Base-by-base conservation (phyloP, 1,140 invertebrate genomes). In the Halictus rubicundus region DNA sequence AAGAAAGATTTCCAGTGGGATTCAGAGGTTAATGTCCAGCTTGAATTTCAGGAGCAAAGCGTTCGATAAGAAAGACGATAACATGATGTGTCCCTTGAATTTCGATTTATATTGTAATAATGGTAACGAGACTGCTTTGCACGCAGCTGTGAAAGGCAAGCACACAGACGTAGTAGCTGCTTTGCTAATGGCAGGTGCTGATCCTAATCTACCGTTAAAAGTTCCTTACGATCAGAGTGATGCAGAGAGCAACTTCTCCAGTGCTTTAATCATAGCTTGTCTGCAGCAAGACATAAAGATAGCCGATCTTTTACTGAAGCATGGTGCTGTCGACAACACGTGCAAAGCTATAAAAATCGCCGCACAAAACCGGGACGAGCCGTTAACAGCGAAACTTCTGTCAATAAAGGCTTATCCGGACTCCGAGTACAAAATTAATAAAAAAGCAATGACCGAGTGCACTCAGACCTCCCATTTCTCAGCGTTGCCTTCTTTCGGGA, bases 311-410 rank as follows among this genome's bases (percentile, higher is more conserved):
- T 90, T 99, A n/a, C 91, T 99, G 12, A 95, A 96, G 83, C 94
- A 96, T 88, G 97, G 97, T n/a, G 98, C 98, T 4, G 93, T 96
- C 19, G 99, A 99, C 93, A 96, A 97, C 66, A 96, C 98, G 59
- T 96, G 97, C 74, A 95, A 95, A 81, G 98, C 98, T 16, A 93
- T 99, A 52, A 91, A 94, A 68, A 95, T 97, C 69, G 96, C 96
- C 7, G 95, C 95, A 12, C 91, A 94, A 60, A 95, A 95, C 85
- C 94, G 95, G 21, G 96, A 98, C 88, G 95, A 96, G 82, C 93
- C 95, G 9, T 94, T 97, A 0, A 95, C 96, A 0, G 95, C 96
- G 0, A 96, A 96, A 84, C 90, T 98, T 3, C 91, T 98, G 1
- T 96, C 96, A 0, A 96, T 96, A 2, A 97, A 97, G 93, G 96